Conservation (phyloP, 1,140 invertebrate species). For the Argopecten irradians region DNA sequence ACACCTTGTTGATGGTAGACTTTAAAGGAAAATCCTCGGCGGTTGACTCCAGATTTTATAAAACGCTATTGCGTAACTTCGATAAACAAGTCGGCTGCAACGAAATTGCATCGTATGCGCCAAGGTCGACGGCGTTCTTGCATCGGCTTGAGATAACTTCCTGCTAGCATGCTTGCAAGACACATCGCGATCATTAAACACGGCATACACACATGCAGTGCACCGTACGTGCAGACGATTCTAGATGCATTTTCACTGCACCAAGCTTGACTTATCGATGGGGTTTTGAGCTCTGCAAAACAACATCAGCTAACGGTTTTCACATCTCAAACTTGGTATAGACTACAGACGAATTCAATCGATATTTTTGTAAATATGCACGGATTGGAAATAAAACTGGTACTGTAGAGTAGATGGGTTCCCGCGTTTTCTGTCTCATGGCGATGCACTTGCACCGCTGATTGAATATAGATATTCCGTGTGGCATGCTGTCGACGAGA, state of each 20-base stretch:
- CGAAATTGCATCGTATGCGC: slow-evolving; percentile 14
- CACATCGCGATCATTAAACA: neutral
- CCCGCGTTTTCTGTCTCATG: neutral
- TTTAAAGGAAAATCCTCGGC: neutral
- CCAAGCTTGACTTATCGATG: neutral
- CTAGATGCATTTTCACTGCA: slow-evolving; percentile 6
- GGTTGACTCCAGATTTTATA: neutral
- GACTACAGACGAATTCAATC: slow-evolving; percentile 9
- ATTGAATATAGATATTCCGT: neutral
- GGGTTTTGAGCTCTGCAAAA: neutral
- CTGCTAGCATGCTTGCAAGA: slow-evolving; percentile 7
- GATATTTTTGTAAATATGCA: slow-evolving; percentile 23
- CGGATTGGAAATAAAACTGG: slow-evolving; percentile 1
- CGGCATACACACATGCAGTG: slow-evolving; percentile 20
- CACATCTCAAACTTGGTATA: neutral
- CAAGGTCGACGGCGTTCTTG: neutral
- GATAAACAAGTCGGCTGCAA: neutral
- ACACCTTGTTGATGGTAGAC: neutral
- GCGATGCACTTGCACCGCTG: neutral
- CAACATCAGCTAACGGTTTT: slow-evolving; percentile 2
- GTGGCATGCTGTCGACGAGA: neutral
- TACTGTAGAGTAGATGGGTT: too few species aligned
- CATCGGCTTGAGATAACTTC: neutral
- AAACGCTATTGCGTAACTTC: slow-evolving; percentile 14
- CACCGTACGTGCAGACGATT: slow-evolving; percentile 20